Evolutionary conservation across 2,888 invertebrate genomes (phyloP), one percentile per base, ranked within the genome.

Genomic region (Neoaliturus tenellus): DNA sequence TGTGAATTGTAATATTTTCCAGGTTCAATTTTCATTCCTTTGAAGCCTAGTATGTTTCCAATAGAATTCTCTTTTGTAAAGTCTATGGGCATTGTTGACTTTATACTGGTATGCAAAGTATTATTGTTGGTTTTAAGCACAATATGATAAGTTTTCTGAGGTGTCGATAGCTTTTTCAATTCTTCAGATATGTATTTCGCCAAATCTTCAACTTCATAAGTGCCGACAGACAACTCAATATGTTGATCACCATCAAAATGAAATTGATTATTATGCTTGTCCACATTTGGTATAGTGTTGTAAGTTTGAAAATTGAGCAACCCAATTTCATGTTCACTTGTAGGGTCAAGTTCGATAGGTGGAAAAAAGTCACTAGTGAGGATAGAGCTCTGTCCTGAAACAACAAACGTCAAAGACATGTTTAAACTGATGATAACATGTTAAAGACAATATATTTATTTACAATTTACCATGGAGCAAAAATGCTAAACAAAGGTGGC

Each of bases 271-370:
- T 89, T 88, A 58, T 84, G 85, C 44, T 86, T 85, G 85, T 90
- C 89, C 0, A 90, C 87, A 86, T 90, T 90, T 0, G 89, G 88
- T 82, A 90, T 89, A 5, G 88, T 86, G 84, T 89, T 88, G 80
- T 88, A 89, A 17, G 89, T 88, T 62, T 88, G 83, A 28, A 89
- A 87, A 83, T 89, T 88, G 41, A 89, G 85, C 25, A 89, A 85
- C 6, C 88, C 89, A 23, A 89, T 87, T 71, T 83, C 85, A 85
- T 88, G 89, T 31, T 87, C 86, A 81, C 87, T 83, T 33, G 81
- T 73, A n/a, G 80, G 35, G 28, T 86, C 84, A 20, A 89, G 67
- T 23, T 67, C 67, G 10, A 67, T 14, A 8, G 67, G 28, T 8
- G 67, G 67, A 67, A 67, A 67, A 25, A 8, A 67, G 17, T 67